These are phyloP conservation scores for Lomographa bimaculata DNA, from an alignment of 2,888 invertebrate genomes.

Conservation along the genomic window DNA sequence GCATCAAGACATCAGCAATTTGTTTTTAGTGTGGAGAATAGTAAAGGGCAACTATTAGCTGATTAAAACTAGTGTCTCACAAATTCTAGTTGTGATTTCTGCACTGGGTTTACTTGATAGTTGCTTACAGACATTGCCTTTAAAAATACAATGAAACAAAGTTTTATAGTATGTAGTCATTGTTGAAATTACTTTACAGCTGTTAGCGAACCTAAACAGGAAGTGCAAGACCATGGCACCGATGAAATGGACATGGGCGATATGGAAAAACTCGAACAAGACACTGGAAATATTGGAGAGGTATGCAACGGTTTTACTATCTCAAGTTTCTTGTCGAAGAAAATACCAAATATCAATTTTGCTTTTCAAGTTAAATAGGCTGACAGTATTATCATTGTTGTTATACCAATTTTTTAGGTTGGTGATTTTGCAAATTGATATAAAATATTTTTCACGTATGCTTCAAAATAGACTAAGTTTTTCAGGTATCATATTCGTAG, in stretches of 20 bases:
- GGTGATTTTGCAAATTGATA: no score
- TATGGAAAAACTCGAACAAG: constrained; percentile 80
- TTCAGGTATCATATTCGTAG: no score
- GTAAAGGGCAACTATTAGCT: constrained; percentile 35
- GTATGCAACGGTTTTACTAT: constrained; percentile 44
- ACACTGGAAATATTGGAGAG: constrained; percentile 77
- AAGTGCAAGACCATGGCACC: constrained; percentile 61
- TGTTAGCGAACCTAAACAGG: constrained; percentile 58
- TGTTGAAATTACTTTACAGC: constrained; percentile 34
- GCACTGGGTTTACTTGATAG: constrained; percentile 31
- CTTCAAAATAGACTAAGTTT: no score
- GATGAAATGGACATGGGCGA: constrained; percentile 80
- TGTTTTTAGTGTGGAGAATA: constrained; percentile 77
- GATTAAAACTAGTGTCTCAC: constrained; percentile 28
- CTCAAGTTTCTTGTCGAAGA: no score
- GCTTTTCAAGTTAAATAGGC: no score
- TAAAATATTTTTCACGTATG: no score
- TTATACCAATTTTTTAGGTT: no score
- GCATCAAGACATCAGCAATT: constrained; percentile 61
- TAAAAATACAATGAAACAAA: not conserved
- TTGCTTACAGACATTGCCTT: constrained; percentile 34
- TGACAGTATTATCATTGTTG: no score
- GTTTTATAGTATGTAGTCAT: not conserved
- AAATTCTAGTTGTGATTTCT: constrained; percentile 29
- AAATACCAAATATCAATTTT: no score